Evolutionary conservation across 2,113 vertebrate species (phyloP), one percentile per base, ranked within the genome.

Genomic region (Coracopsis vasa): DNA sequence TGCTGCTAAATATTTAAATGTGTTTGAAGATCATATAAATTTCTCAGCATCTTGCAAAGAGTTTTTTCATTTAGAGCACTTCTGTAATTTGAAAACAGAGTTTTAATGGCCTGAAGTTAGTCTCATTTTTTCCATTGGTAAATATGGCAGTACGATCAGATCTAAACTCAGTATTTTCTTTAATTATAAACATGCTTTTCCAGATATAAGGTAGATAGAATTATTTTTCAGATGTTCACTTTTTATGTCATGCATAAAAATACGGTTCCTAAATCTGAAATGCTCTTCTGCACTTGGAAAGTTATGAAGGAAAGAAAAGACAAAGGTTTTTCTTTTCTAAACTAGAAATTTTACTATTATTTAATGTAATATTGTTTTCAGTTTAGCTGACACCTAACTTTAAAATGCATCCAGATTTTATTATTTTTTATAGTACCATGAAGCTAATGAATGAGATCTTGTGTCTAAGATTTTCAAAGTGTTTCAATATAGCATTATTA

Each of bases 1-100:
- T 98, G 97, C 91, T 75, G 92, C 87, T 90, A 94, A 90, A 93
- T 94, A 88, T 95, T 96, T 86, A 90, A 96, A 96, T 94, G 74
- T 78, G 74, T 92, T 92, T 89, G 77, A 56, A 97, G 94, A 94
- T 91, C 82, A 71, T 88, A 84, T 94, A 94, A 85, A 94, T 96
- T 97, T 95, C 83, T 96, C 41, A 21, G 66, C 86, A 78, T 83
- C 92, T 90, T 84, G 25, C 67, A 66, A 85, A 91, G 86, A 87
- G 80, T 91, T 96, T 87, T 97, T 48, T 84, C 24, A 3, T 93
- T 87, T 77, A 74, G 64, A 85, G 24, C 3, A 13, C 28, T 94
- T 81, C 39, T 48, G 12, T 93, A 86, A 84, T 91, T 94, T 91
- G 77, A 84, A 96, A 96, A 94, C 41, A 39, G 72, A 47, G 9